Evolutionary conservation across 2,888 invertebrate species (phyloP).

Genomic region (Tinea semifulvella): DNA sequence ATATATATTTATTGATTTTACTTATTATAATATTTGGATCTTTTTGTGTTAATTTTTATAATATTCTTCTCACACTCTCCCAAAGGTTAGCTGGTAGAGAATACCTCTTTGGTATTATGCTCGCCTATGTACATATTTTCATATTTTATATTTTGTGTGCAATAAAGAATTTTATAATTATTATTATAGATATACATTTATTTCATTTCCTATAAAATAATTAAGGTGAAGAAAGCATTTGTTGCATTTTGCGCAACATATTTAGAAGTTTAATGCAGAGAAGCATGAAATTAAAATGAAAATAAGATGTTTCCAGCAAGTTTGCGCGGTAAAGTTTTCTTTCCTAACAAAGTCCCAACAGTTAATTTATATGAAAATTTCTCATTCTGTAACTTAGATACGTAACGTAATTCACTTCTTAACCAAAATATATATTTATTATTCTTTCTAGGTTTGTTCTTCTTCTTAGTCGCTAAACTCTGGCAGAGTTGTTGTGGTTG

Average conservation of each 20-base stretch:
- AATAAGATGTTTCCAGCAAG: slow-evolving; percentile 29
- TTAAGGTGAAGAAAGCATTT: neutral
- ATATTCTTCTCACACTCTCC: too few species aligned
- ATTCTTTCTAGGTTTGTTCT: slow-evolving; percentile 13
- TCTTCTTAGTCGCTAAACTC: too few species aligned
- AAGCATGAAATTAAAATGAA: slow-evolving; percentile 13
- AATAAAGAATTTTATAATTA: too few species aligned
- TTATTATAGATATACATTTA: neutral
- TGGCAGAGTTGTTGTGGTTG: too few species aligned
- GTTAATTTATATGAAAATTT: slow-evolving; percentile 54
- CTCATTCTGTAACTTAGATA: slow-evolving; percentile 28
- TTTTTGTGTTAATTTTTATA: too few species aligned
- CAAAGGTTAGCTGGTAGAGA: too few species aligned
- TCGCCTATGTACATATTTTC: too few species aligned
- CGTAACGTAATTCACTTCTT: slow-evolving; percentile 20
- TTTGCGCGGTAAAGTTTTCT: slow-evolving; percentile 32
- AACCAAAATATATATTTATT: slow-evolving; percentile 10
- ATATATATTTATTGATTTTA: too few species aligned
- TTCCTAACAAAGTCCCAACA: slow-evolving; percentile 37
- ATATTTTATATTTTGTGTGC: too few species aligned
- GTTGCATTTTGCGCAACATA: slow-evolving; percentile 5
- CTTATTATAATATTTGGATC: too few species aligned
- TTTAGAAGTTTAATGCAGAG: slow-evolving; percentile 7
- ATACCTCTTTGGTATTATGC: too few species aligned
- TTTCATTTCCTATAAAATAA: too few species aligned